Evolutionary conservation across 2,113 vertebrate genomes (phyloP).

Genomic region (Poeciliopsis occidentalis): DNA sequence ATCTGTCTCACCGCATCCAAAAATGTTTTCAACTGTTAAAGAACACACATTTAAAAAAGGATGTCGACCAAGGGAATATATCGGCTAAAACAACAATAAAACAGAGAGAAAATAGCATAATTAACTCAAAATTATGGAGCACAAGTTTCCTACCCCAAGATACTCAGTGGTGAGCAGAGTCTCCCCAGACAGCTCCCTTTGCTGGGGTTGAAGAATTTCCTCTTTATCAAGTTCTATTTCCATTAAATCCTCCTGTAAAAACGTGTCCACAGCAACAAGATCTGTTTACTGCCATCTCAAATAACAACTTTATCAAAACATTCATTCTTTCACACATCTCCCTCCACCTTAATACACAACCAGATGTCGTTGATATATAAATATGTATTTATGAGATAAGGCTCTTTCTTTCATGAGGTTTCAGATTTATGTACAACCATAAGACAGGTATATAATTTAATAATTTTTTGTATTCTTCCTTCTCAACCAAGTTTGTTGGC

Average conservation of each 20-base stretch:
- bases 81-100: too few relatives aligned
- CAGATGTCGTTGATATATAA: too few relatives aligned
- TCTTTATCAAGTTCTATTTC: conserved; percentile 91
- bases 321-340: too few relatives aligned
- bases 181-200: conserved; percentile 91
- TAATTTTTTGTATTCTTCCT: background rate
- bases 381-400: too few relatives aligned
- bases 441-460: background rate
- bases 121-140: background rate
- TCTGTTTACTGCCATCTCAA: too few relatives aligned
- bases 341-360: too few relatives aligned
- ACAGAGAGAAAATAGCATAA: background rate
- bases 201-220: conserved; percentile 87
- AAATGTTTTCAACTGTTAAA: background rate
- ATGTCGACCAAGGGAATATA: too few relatives aligned
- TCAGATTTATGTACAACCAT: background rate
- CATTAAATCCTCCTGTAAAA: conserved; percentile 84
- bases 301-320: too few relatives aligned
- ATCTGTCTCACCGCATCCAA: too few relatives aligned
- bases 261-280: background rate
- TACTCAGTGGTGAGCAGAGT: conserved; percentile 94
- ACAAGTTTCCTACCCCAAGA: conserved; percentile 85
- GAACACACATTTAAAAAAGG: background rate
- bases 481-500: background rate
- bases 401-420: too few relatives aligned